Evolutionary conservation across 2,113 vertebrate genomes (phyloP), one percentile per base, ranked within the genome.

Genomic region (Eptesicus fuscus): DNA sequence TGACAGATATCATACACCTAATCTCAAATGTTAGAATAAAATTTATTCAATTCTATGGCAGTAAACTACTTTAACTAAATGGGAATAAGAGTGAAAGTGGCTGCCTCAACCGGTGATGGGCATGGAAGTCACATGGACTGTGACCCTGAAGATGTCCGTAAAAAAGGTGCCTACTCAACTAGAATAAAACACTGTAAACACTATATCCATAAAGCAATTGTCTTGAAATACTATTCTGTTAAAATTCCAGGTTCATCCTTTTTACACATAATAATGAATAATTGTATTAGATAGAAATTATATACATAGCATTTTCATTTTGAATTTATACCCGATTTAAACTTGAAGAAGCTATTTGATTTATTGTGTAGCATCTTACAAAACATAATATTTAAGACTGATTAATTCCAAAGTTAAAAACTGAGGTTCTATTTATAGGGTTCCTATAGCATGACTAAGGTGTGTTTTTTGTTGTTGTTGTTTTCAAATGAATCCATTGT

Each of bases 381-480:
- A 93, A 79, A 93, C 11, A 86, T 10, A 16, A 28, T 59, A 51
- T 79, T 83, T 84, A 79, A 88, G 63, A 25, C 10, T 49, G 14
- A 78, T 47, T 82, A 78, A 61, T 79, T 88, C 23, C 59, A 69
- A 91, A 91, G 61, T 79, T 88, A 85, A 59, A 82, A 92, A 82
- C 9, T 16, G 4, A 92, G 49, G 3, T 30, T 86, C 73, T 22
- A 32, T 51, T n/a, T 91, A 71, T 37, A 61, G 10, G 17, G 25
- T 8, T 80, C 30, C n/a, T 91, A 42, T n/a, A 73, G 5, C 30
- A 76, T 16, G 11, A 82, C 25, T 16, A 91, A n/a, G 16, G 59
- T 61, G 23, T 28, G n/a, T 28, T 25, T 23, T 23, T 69, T 78
- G 51, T 61, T 59, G 18, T 59, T 61, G 25, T 61, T 25, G 9